Evolutionary conservation across 2,113 vertebrate species (phyloP).

Genomic region (Petroica traversi): DNA sequence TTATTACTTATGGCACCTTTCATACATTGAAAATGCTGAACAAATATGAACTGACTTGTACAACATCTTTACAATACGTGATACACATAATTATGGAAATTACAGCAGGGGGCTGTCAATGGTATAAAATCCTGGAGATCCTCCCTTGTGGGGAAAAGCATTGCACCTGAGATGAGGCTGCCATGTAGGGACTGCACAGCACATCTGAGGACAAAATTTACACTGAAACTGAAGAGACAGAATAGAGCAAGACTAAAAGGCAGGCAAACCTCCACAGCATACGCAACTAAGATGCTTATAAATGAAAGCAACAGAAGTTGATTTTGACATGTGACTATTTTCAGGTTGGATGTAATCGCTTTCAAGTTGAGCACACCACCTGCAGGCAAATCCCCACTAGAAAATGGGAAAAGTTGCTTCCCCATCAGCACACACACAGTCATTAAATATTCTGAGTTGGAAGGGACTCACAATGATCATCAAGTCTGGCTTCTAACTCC

Average conservation of each 20-base stretch:
- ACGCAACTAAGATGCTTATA: not conserved
- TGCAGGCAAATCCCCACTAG: not conserved
- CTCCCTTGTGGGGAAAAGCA: not conserved
- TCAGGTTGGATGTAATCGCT: not conserved
- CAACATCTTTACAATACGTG: slow-evolving; percentile 1
- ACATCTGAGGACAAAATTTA: not conserved
- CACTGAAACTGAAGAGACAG: not conserved
- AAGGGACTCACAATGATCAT: rapidly evolving
- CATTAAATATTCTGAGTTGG: not conserved
- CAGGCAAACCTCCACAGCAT: not conserved
- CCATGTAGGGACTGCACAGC: not conserved
- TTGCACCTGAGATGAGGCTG: not conserved
- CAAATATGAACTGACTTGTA: slow-evolving; percentile 38
- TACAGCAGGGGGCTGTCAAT: not conserved
- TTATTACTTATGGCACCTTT: slow-evolving; percentile 45
- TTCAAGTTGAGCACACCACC: not conserved
- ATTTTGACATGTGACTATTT: not conserved
- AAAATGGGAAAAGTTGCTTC: not conserved
- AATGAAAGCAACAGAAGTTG: not conserved
- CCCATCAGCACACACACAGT: not conserved
- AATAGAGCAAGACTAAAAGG: not conserved
- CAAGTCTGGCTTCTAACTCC: not conserved
- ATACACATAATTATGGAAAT: slow-evolving; percentile 15
- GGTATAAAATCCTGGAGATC: not conserved
- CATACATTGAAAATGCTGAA: slow-evolving; percentile 23